Conservation (phyloP, 2,888 invertebrate genomes). For the Monopis laevigella region DNA sequence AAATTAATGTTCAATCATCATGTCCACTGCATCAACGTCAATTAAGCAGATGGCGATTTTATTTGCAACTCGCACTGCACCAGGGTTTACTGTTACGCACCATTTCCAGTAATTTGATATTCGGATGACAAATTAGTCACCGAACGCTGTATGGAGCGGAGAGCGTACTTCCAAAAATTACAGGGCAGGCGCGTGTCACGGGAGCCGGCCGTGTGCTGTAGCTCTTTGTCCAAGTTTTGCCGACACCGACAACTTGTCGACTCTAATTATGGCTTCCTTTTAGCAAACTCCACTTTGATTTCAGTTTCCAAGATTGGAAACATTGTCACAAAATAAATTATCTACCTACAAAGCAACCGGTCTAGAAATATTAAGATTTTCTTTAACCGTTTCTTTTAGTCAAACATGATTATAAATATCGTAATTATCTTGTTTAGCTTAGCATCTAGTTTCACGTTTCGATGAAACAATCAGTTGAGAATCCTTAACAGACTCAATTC, state of each 20-base stretch:
- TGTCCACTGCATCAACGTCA: conserved; percentile 35
- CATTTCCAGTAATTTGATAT: conserved; percentile 65
- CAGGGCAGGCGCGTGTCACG: conserved; percentile 32
- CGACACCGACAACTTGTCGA: conserved; percentile 30
- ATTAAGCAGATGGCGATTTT: conserved; percentile 43
- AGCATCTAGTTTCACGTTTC: background rate
- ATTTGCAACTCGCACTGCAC: conserved; percentile 42
- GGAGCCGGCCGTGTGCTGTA: conserved; percentile 13
- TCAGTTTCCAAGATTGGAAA: conserved; percentile 34
- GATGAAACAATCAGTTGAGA: background rate
- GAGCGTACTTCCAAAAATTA: conserved; percentile 45
- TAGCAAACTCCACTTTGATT: conserved; percentile 38
- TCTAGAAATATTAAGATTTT: no score
- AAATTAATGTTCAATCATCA: conserved; percentile 11
- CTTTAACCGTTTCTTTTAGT: no score
- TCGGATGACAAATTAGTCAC: conserved; percentile 62
- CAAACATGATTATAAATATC: no score
- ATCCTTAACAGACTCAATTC: conserved; percentile 14
- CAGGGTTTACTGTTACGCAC: conserved; percentile 52
- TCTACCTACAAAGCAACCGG: no score
- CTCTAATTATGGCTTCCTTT: conserved; percentile 51
- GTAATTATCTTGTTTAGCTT: no score
- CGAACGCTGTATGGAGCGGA: conserved; percentile 25
- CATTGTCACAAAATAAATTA: conserved; percentile 23
- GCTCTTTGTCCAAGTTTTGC: conserved; percentile 12